Base-by-base conservation (phyloP, 1,140 invertebrate species). In the Eurosta solidaginis region DNA sequence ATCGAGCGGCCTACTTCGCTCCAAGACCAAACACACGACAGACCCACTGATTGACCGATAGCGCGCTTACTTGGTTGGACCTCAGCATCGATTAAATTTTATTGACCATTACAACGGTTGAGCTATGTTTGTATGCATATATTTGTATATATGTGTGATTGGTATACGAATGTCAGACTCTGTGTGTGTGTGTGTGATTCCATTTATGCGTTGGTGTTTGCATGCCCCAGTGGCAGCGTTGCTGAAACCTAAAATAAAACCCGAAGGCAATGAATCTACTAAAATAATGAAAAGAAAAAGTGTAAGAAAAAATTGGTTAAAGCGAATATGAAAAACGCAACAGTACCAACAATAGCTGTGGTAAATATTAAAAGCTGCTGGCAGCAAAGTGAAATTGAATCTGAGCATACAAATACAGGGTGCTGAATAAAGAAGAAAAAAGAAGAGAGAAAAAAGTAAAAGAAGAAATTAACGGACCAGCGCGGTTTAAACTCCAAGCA, bases 51-150 rank as follows among this genome's bases (percentile, higher is more conserved):
- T 33, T 7, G 14, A 42, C 59, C 33, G 59, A 33, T 68, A 36
- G 33, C 59, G 40, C 59, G 3, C n/a, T 42, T 36, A 2, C 54
- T 59, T 36, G 7, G 33, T 20, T 17, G n/a, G 59, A 68, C 17
- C 59, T 68, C 59, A 10, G 36, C 9, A 40, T 68, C 59, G 59
- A 68, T 68, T 68, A 68, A 68, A 68, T 68, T 68, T 68, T 40
- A 68, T 68, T 68, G 59, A 68, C 59, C 59, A 68, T 68, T 68
- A 68, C 27, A 40, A 29, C 33, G 22, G 59, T 1, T 33, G 45
- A 47, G 14, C 12, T 47, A 47, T 47, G n/a, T 47, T 1, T 47
- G 40, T 20, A 68, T 68, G 12, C 29, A 22, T 20, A 25, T n/a
- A 68, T 2, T 20, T 14, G 17, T 6, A 63, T 63, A 63, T 9